phyloP scores from a whole-genome alignment of 2,113 vertebrate species.

The Butastur rufipennis region DNA sequence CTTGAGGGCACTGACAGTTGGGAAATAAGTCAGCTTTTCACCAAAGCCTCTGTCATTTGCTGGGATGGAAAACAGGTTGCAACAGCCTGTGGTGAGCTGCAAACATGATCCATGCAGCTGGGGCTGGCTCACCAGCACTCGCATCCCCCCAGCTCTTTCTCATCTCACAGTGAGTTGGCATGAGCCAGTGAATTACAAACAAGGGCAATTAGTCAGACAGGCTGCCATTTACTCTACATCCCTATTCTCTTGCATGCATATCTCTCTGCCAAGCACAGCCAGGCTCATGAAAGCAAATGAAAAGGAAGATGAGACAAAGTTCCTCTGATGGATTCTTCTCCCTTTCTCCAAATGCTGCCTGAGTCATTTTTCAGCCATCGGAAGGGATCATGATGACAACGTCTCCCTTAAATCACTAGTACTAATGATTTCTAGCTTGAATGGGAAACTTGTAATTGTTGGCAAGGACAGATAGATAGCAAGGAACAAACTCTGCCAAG shows the following conservation, averaged over 20 bases:
- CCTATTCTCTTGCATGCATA: accelerated
- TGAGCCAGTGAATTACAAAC: not conserved
- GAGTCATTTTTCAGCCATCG: not conserved
- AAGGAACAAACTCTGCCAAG: not conserved
- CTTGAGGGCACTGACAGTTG: not conserved
- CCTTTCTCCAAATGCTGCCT: not conserved
- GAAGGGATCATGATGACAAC: not conserved
- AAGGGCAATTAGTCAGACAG: not conserved
- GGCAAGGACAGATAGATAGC: not conserved
- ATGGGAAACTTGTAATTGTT: not conserved
- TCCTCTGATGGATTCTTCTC: not conserved
- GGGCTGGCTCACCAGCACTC: not conserved
- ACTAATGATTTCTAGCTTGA: not conserved
- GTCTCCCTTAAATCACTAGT: not conserved
- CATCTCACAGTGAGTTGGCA: not conserved
- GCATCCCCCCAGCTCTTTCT: not conserved
- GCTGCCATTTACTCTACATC: not conserved
- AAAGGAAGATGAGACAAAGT: not conserved
- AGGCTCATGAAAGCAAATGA: not conserved
- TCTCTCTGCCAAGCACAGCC: not conserved
- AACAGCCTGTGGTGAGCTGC: not conserved
- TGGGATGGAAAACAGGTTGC: not conserved
- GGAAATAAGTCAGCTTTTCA: not conserved
- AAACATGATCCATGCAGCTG: not conserved
- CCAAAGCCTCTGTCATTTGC: not conserved